A percentile compares a stretch with the other conserved stretches of the same genome.
phyloP scores from a whole-genome alignment of 2,113 vertebrate species.

The Austrofundulus limnaeus region DNA sequence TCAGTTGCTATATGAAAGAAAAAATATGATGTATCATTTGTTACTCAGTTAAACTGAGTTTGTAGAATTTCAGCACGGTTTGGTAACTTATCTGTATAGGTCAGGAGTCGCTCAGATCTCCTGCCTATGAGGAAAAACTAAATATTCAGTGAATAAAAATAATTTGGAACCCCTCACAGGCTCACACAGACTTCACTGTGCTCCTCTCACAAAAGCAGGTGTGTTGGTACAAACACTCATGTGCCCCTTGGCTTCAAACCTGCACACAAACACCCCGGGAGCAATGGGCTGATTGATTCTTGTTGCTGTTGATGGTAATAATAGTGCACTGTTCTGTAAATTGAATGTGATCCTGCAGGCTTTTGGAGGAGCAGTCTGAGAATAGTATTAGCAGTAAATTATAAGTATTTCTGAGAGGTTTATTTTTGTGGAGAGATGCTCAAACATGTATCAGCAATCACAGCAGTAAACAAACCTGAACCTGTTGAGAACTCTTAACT shows the following conservation, averaged over 20 bases:
- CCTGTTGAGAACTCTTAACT: not conserved
- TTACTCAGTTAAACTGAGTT: no score
- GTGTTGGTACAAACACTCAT: not conserved
- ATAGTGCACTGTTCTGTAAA: not conserved
- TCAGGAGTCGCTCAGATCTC: not conserved
- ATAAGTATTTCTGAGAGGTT: not conserved
- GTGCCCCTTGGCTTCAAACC: not conserved
- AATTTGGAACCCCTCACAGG: not conserved
- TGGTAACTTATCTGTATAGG: not conserved
- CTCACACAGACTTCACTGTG: not conserved
- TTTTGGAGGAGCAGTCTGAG: not conserved
- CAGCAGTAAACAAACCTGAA: not conserved
- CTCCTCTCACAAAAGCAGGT: slow-evolving; percentile 5
- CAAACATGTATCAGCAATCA: not conserved
- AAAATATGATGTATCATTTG: not conserved
- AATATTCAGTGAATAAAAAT: not conserved
- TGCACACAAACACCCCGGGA: not conserved
- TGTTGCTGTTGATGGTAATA: not conserved
- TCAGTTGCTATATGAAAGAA: not conserved
- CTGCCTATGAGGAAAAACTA: not conserved
- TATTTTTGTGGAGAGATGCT: not conserved
- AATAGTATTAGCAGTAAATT: not conserved
- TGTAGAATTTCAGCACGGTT: no score
- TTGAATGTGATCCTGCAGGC: not conserved
- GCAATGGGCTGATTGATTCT: not conserved